Conservation (phyloP, 2,797 vertebrate genomes). For the Anableps anableps region DNA sequence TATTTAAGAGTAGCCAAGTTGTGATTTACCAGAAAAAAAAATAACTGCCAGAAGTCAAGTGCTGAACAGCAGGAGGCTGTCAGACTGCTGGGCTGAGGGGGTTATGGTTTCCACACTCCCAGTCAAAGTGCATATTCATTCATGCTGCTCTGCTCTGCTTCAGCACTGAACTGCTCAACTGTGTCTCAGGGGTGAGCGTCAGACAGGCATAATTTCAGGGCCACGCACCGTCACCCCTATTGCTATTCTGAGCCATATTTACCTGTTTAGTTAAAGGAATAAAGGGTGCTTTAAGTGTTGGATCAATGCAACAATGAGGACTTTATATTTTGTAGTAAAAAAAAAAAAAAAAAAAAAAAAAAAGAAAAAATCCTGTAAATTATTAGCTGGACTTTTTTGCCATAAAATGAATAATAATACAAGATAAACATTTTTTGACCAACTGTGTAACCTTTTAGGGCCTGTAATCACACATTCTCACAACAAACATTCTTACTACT, state of each 20-base stretch:
- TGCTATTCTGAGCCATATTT: slow-evolving; percentile 69
- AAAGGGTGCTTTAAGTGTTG: slow-evolving; percentile 21
- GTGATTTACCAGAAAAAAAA: slow-evolving; percentile 53
- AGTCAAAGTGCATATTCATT: slow-evolving; percentile 77
- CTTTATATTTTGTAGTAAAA: slow-evolving; percentile 15
- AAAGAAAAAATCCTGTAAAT: slow-evolving; percentile 22
- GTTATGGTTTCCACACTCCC: slow-evolving; percentile 66
- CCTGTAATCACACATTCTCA: slow-evolving; percentile 1
- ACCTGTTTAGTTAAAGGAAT: slow-evolving; percentile 62
- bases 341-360: too few species aligned
- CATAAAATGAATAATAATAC: slow-evolving; percentile 25
- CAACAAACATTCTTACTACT: neutral
- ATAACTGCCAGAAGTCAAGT: slow-evolving; percentile 67
- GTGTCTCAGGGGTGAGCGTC: slow-evolving; percentile 75
- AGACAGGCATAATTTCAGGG: slow-evolving; percentile 76
- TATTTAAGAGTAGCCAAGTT: slow-evolving; percentile 36
- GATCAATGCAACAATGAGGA: slow-evolving; percentile 34
- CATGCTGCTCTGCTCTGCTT: slow-evolving; percentile 66
- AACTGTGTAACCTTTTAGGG: slow-evolving; percentile 1
- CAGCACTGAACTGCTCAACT: slow-evolving; percentile 76
- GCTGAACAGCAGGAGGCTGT: slow-evolving; percentile 76
- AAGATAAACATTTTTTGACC: slow-evolving; percentile 1
- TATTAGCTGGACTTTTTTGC: slow-evolving; percentile 3
- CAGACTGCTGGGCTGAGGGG: slow-evolving; percentile 57
- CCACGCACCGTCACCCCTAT: slow-evolving; percentile 70